Conservation (phyloP, 2,113 vertebrate genomes). For the Camelus bactrianus region DNA sequence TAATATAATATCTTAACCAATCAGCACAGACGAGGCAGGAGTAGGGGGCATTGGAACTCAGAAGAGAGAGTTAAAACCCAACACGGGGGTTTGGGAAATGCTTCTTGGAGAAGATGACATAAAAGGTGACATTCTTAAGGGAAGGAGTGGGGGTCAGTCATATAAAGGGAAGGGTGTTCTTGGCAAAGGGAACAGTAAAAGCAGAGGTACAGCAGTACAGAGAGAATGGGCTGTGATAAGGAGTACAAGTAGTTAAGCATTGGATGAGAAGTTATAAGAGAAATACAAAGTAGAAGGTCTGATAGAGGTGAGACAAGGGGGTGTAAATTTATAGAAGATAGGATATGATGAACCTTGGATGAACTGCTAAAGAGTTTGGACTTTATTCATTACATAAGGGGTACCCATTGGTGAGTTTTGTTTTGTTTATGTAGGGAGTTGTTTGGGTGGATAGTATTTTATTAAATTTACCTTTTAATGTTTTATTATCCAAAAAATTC, state of each 20-base stretch:
- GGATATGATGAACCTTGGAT: neutral
- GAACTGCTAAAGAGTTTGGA: neutral
- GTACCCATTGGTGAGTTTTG: neutral
- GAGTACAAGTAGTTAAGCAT: neutral
- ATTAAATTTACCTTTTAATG: neutral
- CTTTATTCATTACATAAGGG: neutral
- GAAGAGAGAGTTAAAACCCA: neutral
- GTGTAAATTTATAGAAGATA: neutral
- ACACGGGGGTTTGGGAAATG: neutral
- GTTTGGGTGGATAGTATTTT: neutral
- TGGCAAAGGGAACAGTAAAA: neutral
- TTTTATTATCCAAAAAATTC: slow-evolving; percentile 1
- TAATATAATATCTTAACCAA: neutral
- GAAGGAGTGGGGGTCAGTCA: neutral
- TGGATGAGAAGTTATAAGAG: neutral
- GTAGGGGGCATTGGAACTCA: neutral
- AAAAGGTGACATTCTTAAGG: neutral
- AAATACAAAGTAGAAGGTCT: neutral
- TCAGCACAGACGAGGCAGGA: neutral
- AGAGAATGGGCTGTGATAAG: neutral
- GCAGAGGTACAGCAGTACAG: neutral
- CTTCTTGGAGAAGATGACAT: neutral
- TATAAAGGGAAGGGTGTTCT: neutral
- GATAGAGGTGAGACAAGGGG: neutral
- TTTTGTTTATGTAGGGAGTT: neutral